Conservation (phyloP, 2,113 vertebrate genomes). For the Blennius ocellaris region DNA sequence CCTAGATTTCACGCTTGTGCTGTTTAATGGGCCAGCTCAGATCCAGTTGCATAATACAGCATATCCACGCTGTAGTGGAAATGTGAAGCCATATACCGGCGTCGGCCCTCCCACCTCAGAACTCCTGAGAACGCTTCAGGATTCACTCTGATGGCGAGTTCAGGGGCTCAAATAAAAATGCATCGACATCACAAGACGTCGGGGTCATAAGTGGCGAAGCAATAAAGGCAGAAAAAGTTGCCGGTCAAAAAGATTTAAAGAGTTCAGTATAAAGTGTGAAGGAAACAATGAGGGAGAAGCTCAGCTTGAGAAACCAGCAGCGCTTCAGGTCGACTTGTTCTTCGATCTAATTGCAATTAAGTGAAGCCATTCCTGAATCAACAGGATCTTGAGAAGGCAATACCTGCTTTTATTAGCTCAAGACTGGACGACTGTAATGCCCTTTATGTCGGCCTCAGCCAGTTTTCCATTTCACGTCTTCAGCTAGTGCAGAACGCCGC, state of each 20-base stretch:
- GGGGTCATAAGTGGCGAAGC: background rate
- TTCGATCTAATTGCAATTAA: too few relatives aligned
- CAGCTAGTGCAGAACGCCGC: too few relatives aligned
- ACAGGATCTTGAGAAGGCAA: too few relatives aligned
- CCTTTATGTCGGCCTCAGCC: too few relatives aligned
- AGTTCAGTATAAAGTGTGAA: background rate
- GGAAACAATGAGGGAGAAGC: background rate
- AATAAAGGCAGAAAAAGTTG: background rate
- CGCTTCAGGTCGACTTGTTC: too few relatives aligned
- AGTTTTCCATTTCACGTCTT: too few relatives aligned
- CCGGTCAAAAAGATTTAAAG: background rate
- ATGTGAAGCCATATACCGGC: slow-evolving; percentile 43
- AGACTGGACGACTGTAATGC: too few relatives aligned
- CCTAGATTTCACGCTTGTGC: slow-evolving; percentile 77
- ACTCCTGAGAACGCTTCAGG: slow-evolving; percentile 20
- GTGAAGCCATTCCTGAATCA: too few relatives aligned
- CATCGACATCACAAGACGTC: slow-evolving; percentile 3
- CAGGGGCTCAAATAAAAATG: slow-evolving; percentile 5
- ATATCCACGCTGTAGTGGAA: slow-evolving; percentile 66
- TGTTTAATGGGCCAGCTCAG: slow-evolving; percentile 71
- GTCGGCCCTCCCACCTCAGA: slow-evolving; percentile 7
- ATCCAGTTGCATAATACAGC: slow-evolving; percentile 72
- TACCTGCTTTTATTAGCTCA: too few relatives aligned
- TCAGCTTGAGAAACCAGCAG: background rate
- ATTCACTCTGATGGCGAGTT: slow-evolving; percentile 12